Evolutionary conservation across 2,113 vertebrate genomes (phyloP).

Genomic region (Morone saxatilis): DNA sequence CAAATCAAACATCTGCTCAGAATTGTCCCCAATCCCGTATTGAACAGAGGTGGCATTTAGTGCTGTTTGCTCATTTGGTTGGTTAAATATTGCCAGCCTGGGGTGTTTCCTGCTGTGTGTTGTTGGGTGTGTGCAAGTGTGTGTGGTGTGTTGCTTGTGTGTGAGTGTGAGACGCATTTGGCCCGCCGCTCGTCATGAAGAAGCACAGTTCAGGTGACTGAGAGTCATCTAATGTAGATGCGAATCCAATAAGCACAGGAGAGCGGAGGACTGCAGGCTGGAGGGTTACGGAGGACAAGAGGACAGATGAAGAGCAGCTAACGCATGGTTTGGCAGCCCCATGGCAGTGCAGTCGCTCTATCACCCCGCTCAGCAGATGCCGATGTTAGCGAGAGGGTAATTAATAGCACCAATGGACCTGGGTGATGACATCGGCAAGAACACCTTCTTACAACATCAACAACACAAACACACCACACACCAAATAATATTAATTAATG

Average conservation of each 20-base stretch:
- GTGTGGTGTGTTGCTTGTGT: too few relatives aligned
- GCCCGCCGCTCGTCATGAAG: conserved; percentile 65
- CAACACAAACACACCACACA: conserved; percentile 63
- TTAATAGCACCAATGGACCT: conserved; percentile 86
- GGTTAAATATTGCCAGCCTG: conserved; percentile 81
- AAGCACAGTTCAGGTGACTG: conserved; percentile 74
- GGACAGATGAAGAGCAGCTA: conserved; percentile 52
- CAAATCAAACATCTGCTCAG: conserved; percentile 71
- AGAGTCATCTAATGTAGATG: conserved; percentile 89
- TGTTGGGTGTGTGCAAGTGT: too few relatives aligned
- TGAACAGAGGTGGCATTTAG: conserved; percentile 69
- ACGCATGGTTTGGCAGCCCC: too few relatives aligned
- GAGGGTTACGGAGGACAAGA: conserved; percentile 79
- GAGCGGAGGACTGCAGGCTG: conserved; percentile 88
- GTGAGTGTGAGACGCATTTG: conserved; percentile 43
- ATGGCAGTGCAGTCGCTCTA: conserved; percentile 69
- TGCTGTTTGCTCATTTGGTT: too few relatives aligned
- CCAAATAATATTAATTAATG: conserved; percentile 80
- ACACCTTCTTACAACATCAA: conserved; percentile 46
- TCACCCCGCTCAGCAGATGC: conserved; percentile 81
- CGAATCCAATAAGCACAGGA: conserved; percentile 86
- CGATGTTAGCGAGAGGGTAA: conserved; percentile 93
- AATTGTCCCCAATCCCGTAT: too few relatives aligned
- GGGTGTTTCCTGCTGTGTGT: conserved; percentile 46
- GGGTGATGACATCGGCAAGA: conserved; percentile 72